phyloP scores from a whole-genome alignment of 2,113 vertebrate genomes.

The Scomber japonicus region DNA sequence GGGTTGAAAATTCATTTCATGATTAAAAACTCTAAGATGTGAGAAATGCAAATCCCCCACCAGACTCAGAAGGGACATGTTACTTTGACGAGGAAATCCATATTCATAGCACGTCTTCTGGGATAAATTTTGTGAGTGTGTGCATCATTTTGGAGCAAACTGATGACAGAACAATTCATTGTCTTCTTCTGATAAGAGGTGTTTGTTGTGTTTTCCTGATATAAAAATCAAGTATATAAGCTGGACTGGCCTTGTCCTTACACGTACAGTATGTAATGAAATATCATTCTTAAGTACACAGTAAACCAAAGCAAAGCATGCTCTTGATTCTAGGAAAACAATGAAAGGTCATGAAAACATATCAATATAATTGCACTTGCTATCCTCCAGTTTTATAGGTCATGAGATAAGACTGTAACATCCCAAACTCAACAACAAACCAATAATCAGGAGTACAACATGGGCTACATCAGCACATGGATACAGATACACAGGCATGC shows the following conservation, averaged over 20 bases:
- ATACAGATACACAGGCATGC: not conserved
- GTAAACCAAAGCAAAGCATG: not conserved
- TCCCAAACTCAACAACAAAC: conserved; percentile 31
- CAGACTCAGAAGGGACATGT: conserved; percentile 22
- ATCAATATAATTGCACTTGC: conserved; percentile 30
- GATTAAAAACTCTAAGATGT: conserved; percentile 60
- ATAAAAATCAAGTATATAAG: conserved; percentile 2
- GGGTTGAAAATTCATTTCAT: conserved; percentile 52
- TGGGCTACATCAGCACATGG: conserved; percentile 8
- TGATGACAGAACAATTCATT: not conserved
- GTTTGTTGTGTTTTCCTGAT: conserved; percentile 24
- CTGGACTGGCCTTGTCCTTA: not conserved
- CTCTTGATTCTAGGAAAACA: conserved; percentile 19
- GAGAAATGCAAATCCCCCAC: conserved; percentile 64
- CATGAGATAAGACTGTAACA: conserved; percentile 34
- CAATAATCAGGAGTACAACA: conserved; percentile 34
- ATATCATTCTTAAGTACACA: conserved; percentile 3
- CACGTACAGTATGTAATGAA: not conserved
- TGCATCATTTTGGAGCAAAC: conserved; percentile 23
- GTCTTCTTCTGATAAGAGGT: not conserved
- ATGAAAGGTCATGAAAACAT: conserved; percentile 4
- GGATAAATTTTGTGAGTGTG: conserved; percentile 18
- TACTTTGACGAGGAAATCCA: conserved; percentile 41
- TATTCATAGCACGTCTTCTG: conserved; percentile 57
- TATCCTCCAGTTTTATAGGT: not conserved